These are phyloP conservation scores for Galeopterus variegatus DNA, from an alignment of 2,113 vertebrate genomes.

Conservation along the genomic window DNA sequence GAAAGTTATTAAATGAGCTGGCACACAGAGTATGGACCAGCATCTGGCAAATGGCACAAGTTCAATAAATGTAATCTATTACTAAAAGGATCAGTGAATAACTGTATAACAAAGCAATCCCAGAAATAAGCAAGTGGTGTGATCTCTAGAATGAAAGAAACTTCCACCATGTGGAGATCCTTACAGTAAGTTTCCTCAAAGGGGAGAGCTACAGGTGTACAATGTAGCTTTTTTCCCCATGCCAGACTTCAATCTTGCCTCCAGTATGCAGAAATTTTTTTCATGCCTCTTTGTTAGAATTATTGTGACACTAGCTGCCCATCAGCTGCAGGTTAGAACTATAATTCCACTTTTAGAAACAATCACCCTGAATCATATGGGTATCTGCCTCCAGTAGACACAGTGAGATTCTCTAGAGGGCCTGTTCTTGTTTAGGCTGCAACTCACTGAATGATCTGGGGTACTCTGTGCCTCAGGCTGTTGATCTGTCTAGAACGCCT, in stretches of 20 bases:
- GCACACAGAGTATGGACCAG: neutral
- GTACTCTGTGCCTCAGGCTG: neutral
- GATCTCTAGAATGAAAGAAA: constrained; percentile 38
- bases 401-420: neutral
- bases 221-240: neutral
- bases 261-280: neutral
- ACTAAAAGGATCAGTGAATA: constrained; percentile 1
- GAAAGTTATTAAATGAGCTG: neutral
- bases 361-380: neutral
- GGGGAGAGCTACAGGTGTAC: neutral
- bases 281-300: constrained; percentile 22
- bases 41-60: neutral
- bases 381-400: neutral
- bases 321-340: neutral
- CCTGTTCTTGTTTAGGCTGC: neutral
- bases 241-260: neutral
- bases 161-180: neutral
- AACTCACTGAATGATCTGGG: neutral
- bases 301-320: neutral
- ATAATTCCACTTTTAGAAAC: neutral
- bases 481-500: neutral
- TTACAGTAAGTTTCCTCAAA: constrained; percentile 1
- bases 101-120: neutral
- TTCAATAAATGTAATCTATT: neutral
- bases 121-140: neutral